Conservation (phyloP, 2,797 vertebrate species). For the Hypotaenidia philippensis region DNA sequence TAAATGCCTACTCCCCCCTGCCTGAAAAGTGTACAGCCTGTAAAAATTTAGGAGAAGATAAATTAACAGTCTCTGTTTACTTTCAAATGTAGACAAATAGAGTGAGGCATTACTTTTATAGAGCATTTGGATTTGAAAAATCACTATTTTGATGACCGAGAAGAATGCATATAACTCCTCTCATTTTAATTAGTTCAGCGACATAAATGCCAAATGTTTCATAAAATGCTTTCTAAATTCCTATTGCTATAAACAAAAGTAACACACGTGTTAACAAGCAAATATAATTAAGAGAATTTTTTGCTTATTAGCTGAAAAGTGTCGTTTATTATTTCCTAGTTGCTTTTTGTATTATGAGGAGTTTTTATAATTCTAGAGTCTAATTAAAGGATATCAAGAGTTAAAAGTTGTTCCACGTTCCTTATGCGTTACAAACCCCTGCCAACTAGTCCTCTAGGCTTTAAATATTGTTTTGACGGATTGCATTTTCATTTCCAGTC, state of each 20-base stretch:
- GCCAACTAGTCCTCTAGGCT: conserved; percentile 88
- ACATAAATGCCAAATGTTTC: conserved; percentile 11
- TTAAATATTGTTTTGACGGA: conserved; percentile 91
- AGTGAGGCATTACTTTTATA: not conserved
- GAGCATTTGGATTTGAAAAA: conserved; percentile 18
- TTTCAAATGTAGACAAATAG: not conserved
- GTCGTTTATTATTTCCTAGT: not conserved
- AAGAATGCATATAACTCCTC: conserved; percentile 23
- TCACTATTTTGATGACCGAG: conserved; percentile 12
- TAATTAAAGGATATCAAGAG: conserved; percentile 86
- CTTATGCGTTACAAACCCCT: conserved; percentile 81
- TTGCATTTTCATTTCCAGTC: conserved; percentile 85
- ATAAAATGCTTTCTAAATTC: not conserved
- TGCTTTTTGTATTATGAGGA: not conserved
- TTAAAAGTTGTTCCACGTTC: conserved; percentile 87
- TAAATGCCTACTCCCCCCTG: not conserved
- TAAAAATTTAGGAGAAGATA: not conserved
- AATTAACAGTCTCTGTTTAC: not conserved
- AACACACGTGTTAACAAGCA: not conserved
- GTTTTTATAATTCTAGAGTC: conserved; percentile 1
- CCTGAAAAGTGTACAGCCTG: not conserved
- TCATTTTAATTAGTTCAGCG: conserved; percentile 60
- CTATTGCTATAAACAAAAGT: not conserved
- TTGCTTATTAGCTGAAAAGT: not conserved
- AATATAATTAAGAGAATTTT: not conserved